Evolutionary conservation across 2,113 vertebrate species (phyloP), one percentile per base, ranked within the genome.

Genomic region (Oryzias melastigma): DNA sequence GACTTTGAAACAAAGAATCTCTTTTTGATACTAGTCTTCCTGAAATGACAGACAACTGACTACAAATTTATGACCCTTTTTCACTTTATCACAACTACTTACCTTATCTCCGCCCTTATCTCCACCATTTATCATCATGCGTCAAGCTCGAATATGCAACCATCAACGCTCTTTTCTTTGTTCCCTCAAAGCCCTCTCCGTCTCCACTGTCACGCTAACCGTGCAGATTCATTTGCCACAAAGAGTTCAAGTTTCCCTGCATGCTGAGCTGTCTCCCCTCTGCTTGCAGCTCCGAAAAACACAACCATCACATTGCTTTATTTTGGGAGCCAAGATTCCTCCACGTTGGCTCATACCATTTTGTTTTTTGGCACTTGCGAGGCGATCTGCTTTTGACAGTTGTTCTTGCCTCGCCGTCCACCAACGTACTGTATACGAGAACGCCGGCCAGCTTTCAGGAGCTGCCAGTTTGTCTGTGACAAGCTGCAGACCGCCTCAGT

Each of bases 261-360:
- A 74, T 84, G 84, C 75, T 87, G 72, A 72, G 80, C 75, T 87
- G 76, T 88, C 79, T 87, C 59, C 86, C 58, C 86, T 88, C 78
- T 83, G 65, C 78, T 70, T 20, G 61, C 69, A 82, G 77, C 72
- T 77, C 75, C 62, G 48, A 61, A 80, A 79, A 89, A 86, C 81
- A 83, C 65, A 84, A 58, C 73, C 75, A 66, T 82, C 75, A 65
- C 75, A 86, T 77, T 71, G 78, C 73, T 82, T 83, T 82, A 60
- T 71, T 75, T 64, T 60, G 14, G 18, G 64, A 87, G 85, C 85
- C 89, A 90, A 88, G 81, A 89, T 89, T 89, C 85, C 87, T 64
- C 56, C 70, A 48, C 16, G 12, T 48, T 79, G 77, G 78, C 81
- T 85, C 71, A 85, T 80, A 66, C 19, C 7, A 3, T 17, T 46